Base-by-base conservation (phyloP, 2,797 vertebrate genomes). In the Sarcoramphus papa region DNA sequence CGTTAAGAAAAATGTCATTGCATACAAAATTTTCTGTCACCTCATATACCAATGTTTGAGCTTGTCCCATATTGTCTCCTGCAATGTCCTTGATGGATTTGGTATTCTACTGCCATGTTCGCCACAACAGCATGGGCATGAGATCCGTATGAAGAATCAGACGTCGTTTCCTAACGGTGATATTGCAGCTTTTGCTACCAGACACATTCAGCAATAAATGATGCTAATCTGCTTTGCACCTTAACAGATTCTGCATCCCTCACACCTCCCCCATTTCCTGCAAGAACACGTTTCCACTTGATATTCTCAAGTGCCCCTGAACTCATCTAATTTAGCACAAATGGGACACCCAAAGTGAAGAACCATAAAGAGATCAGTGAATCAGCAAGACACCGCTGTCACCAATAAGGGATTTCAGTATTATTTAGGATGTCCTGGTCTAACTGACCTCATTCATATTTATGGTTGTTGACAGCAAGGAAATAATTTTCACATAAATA, bases 121-220 rank as follows among this genome's bases (percentile, higher is more conserved):
- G 35, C 35, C 47, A 28, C 13, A 23, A 35, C 31, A 59, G 40
- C n/a, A 10, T 2, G 65, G 50, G 6, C 41, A 24, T 12, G 30
- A 47, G 22, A 28, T 54, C 25, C 6, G 0, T 25, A 4, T 9
- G 28, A 69, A 56, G n/a, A 48, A 50, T 16, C 27, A 41, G 43
- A 18, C 10, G 3, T 35, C 8, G 0, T n/a, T 59, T 72, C 45
- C 25, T 51, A 33, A n/a, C 0, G 1, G 45, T 40, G 60, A 56
- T 56, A 47, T 12, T 33, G 22, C 40, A 47, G 17, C 48, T 62
- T 67, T n/a, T 68, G 28, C 33, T 53, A 27, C n/a, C 30, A 41
- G 68, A 48, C 41, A 3, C 2, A 2, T 54, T 40, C n/a, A 40
- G 40, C 47, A 60, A 33, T 17, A 12, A 45, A 31, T 1, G 1